phyloP scores from a whole-genome alignment of 2,888 invertebrate genomes.

The Ptycholaimellus sp. region DNA sequence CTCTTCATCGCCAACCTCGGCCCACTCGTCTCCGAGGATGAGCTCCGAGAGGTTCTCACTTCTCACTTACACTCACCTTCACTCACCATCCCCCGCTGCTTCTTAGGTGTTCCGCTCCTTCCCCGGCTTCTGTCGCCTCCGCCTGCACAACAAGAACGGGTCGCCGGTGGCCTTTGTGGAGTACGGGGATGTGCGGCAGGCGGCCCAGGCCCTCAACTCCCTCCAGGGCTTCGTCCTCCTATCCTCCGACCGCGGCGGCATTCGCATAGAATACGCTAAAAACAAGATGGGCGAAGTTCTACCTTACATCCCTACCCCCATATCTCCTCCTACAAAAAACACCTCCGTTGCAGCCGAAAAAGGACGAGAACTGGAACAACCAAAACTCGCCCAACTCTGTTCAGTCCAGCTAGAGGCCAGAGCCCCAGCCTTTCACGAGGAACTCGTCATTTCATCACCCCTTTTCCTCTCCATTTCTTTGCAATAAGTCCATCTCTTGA shows the following conservation, averaged over 20 bases:
- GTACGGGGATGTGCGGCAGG: slow-evolving; percentile 73
- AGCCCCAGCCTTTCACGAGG: too few species aligned
- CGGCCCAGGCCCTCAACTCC: slow-evolving; percentile 67
- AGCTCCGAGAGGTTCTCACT: slow-evolving; percentile 93
- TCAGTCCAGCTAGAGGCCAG: too few species aligned
- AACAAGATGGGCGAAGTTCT: slow-evolving; percentile 89
- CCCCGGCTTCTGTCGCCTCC: slow-evolving; percentile 89
- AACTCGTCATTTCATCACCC: too few species aligned
- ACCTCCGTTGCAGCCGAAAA: neutral
- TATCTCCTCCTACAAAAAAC: neutral
- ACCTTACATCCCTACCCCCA: too few species aligned
- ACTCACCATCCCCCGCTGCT: too few species aligned
- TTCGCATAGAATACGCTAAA: slow-evolving; percentile 94
- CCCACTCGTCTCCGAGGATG: slow-evolving; percentile 88
- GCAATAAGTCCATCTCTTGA: too few species aligned
- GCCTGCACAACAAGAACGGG: slow-evolving; percentile 52
- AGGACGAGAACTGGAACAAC: slow-evolving; percentile 4
- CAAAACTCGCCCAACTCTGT: slow-evolving; percentile 3
- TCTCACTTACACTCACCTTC: too few species aligned
- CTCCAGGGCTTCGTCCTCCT: slow-evolving; percentile 85
- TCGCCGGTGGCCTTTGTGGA: slow-evolving; percentile 93
- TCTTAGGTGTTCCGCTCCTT: slow-evolving; percentile 30
- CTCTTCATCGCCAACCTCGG: slow-evolving; percentile 95
- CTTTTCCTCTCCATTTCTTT: too few species aligned
- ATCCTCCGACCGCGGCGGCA: slow-evolving; percentile 83